phyloP scores from a whole-genome alignment of 2,888 invertebrate species.

The Eueremaeus valkanovi region DNA sequence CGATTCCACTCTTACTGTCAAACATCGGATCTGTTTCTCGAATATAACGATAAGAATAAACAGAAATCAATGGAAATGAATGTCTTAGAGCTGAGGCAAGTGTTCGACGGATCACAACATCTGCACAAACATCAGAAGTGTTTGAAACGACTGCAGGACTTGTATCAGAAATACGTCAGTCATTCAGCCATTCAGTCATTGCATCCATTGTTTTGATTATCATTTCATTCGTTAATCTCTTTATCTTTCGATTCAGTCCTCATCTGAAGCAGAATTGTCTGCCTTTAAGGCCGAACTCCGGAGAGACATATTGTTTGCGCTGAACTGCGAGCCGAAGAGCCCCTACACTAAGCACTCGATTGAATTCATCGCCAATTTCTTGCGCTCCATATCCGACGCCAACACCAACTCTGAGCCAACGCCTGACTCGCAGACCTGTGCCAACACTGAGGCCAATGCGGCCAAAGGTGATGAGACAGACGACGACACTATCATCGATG shows the following conservation, averaged over 20 bases:
- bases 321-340: not conserved
- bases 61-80: no score
- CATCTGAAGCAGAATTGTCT: not conserved
- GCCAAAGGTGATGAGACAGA: not conserved
- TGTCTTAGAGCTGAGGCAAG: not conserved
- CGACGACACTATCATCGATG: not conserved
- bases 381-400: not conserved
- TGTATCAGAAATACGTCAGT: not conserved
- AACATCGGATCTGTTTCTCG: not conserved
- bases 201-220: no score
- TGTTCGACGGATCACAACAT: not conserved
- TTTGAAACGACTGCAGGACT: slow-evolving; percentile 1
- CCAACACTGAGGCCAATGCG: not conserved
- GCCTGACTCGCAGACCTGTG: no score
- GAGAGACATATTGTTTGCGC: not conserved
- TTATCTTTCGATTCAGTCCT: not conserved
- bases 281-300: not conserved
- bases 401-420: no score
- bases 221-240: not conserved
- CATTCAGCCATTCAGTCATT: no score
- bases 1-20: not conserved
- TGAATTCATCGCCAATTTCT: not conserved
- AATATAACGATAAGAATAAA: not conserved
- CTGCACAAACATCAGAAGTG: slow-evolving; percentile 9
- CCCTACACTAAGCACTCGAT: slow-evolving; percentile 12